These are phyloP conservation scores for Xiphophorus hellerii DNA, from an alignment of 2,113 vertebrate genomes.

Conservation along the genomic window DNA sequence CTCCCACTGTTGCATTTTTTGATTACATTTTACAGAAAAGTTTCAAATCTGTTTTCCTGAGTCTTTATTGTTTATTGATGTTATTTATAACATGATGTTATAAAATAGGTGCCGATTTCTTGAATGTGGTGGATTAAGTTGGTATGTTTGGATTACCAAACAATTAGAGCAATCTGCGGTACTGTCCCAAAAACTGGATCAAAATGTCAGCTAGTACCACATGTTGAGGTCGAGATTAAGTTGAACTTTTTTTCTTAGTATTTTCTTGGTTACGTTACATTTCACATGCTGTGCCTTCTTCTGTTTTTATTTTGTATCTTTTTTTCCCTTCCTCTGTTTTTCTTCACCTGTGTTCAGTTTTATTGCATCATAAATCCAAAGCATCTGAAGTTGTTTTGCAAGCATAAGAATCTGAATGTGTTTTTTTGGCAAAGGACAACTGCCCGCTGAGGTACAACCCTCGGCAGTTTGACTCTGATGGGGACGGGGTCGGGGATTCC, in stretches of 20 bases:
- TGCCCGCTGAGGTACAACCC: constrained; percentile 95
- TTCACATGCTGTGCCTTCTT: neutral
- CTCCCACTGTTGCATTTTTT: too few species aligned
- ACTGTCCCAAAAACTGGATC: neutral
- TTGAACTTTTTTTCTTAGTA: neutral
- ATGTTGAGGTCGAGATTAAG: neutral
- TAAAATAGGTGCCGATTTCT: too few species aligned
- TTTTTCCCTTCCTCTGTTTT: neutral
- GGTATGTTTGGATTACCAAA: too few species aligned
- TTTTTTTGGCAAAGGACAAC: constrained; percentile 86
- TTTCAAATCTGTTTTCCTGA: neutral
- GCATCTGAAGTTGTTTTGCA: too few species aligned
- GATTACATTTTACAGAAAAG: neutral
- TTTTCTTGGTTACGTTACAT: neutral
- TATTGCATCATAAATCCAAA: neutral
- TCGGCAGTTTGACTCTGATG: constrained; percentile 92
- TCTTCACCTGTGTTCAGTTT: neutral
- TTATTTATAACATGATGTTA: neutral
- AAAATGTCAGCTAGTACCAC: neutral
- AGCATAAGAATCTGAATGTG: neutral
- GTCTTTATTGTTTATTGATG: neutral
- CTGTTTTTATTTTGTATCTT: neutral
- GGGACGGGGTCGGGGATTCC: constrained; percentile 92
- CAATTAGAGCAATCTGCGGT: too few species aligned
- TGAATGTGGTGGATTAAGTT: too few species aligned